Conservation (phyloP, 2,888 invertebrate species). For the Lagria hirta region DNA sequence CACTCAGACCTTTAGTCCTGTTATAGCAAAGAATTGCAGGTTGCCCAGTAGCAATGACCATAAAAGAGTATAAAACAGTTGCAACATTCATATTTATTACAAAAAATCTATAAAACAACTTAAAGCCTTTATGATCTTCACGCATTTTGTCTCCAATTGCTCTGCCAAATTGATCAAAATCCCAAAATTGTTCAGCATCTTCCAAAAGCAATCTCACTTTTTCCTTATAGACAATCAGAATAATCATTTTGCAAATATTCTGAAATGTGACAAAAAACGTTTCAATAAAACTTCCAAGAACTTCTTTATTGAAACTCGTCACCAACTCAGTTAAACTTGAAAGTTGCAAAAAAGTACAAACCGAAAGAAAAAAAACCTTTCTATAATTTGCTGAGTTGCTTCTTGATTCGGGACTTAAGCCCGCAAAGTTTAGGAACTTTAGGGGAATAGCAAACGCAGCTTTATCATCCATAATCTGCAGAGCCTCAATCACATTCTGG, state of each 20-base stretch:
- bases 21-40: slow-evolving; percentile 5
- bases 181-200: slow-evolving; percentile 7
- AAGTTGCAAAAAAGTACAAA: no score
- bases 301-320: no score
- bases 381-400: no score
- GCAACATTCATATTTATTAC: slow-evolving; percentile 4
- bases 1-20: slow-evolving; percentile 1
- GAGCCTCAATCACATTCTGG: no score
- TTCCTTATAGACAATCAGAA: slow-evolving; percentile 4
- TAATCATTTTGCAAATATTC: slow-evolving; percentile 7
- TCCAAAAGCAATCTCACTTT: background rate
- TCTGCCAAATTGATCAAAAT: slow-evolving; percentile 1
- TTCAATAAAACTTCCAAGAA: no score
- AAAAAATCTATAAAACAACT: slow-evolving; percentile 1
- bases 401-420: no score
- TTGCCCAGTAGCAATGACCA: slow-evolving; percentile 3
- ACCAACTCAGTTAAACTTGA: no score
- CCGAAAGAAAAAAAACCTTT: no score
- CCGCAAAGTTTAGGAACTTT: no score
- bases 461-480: no score
- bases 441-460: no score
- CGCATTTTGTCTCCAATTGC: background rate
- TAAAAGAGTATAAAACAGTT: slow-evolving; percentile 5
- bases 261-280: no score
- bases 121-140: slow-evolving; percentile 2